phyloP scores from a whole-genome alignment of 2,888 invertebrate genomes.

The Deladenus siricidicola region DNA sequence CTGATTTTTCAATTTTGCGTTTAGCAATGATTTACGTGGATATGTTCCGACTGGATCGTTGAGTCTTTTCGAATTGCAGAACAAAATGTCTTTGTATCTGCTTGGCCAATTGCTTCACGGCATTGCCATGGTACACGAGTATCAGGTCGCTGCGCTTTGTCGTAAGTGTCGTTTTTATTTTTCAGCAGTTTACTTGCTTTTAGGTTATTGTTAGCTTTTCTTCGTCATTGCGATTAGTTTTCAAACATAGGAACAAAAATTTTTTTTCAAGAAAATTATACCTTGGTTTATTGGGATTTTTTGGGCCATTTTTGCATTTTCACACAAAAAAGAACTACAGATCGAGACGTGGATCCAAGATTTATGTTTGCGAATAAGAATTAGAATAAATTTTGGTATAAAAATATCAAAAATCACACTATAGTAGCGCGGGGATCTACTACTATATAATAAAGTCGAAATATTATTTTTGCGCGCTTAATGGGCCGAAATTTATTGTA shows the following conservation, averaged over 20 bases:
- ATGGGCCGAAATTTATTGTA: no score
- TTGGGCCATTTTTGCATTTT: no score
- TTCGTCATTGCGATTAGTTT: neutral
- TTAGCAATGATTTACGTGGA: constrained; percentile 12
- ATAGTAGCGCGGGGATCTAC: no score
- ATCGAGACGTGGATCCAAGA: no score
- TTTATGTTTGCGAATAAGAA: no score
- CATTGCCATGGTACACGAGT: constrained; percentile 12
- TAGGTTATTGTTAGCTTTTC: neutral
- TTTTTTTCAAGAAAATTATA: no score
- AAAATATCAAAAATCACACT: no score
- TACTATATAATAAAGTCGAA: no score
- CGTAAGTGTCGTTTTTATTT: neutral
- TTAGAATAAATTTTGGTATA: no score
- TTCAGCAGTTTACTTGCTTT: neutral
- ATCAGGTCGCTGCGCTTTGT: constrained; percentile 1
- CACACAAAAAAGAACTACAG: no score
- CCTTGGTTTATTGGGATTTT: no score
- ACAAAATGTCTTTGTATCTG: constrained; percentile 22
- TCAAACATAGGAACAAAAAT: neutral
- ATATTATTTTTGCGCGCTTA: no score
- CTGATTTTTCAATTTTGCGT: neutral
- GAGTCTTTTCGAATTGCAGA: constrained; percentile 9
- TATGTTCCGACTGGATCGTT: constrained; percentile 19
- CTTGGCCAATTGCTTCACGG: constrained; percentile 15